Evolutionary conservation across 2,113 vertebrate genomes (phyloP), one percentile per base, ranked within the genome.

Genomic region (Morone chrysops): DNA sequence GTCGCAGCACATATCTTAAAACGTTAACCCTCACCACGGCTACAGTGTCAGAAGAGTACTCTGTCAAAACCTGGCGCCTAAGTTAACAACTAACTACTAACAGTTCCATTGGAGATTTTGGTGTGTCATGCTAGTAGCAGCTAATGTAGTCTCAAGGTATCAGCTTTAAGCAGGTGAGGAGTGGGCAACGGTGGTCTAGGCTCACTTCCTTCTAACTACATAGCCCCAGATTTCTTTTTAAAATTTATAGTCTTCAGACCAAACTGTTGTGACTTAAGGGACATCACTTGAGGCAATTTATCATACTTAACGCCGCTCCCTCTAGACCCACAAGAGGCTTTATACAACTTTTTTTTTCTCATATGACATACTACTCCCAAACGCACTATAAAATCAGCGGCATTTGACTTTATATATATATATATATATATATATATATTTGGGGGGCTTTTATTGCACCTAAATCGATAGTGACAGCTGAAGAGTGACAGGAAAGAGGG

Each of bases 1-100:
- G 70, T 61, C 22, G 54, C 9, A n/a, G 78, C 11, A 48, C 60
- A 82, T 38, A 43, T 62, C 13, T 41, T 43, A 17, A 62, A 73
- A 63, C 63, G 31, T 41, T 20, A 25, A 48, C 48, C 7, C 14
- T 31, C 51, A 4, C 13, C 13, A 36, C 8, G 12, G 17, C 20
- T 8, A 6, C 40, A 68, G 38, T 61, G 14, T 5, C 6, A 25
- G 7, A 38, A 1, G 3, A 4, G 13, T 25, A 8, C 41, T 31
- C 14, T 22, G 38, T 56, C 6, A 25, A 25, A 57, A 17, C 12
- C 20, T 41, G 13, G 5, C n/a, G n/a, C 38, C n/a, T 25, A 43
- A 11, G 4, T 53, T 8, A n/a, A 18, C 67, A 36, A 54, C 31
- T 61, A 53, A 20, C 12, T 22, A 25, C 25, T 17, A 69, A 38